Conservation (phyloP, 2,888 invertebrate species). For the Plagodis dolabraria region DNA sequence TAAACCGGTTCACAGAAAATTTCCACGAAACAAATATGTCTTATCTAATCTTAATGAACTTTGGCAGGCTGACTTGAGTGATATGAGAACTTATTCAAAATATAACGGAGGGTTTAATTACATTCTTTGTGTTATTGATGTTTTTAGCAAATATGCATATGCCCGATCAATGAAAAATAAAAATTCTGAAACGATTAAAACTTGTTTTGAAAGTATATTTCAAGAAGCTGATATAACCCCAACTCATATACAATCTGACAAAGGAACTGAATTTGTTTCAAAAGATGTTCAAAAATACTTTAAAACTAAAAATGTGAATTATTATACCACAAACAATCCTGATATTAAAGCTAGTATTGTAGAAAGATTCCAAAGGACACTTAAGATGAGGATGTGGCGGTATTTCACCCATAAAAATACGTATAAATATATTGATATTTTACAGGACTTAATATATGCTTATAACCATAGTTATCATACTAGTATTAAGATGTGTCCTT, state of each 20-base stretch:
- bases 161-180: constrained; percentile 32
- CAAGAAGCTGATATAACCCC: too few relatives aligned
- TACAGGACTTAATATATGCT: constrained; percentile 24
- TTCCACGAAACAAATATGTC: constrained; percentile 37
- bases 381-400: constrained; percentile 43
- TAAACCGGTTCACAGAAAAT: constrained; percentile 34
- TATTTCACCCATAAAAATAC: too few relatives aligned
- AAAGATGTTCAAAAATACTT: too few relatives aligned
- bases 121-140: constrained; percentile 42
- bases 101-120: constrained; percentile 38
- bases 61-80: too few relatives aligned
- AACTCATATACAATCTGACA: too few relatives aligned
- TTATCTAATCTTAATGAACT: constrained; percentile 39
- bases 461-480: constrained; percentile 37
- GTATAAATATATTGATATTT: constrained; percentile 29
- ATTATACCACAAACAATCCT: constrained; percentile 36
- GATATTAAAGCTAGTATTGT: too few relatives aligned
- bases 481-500: too few relatives aligned
- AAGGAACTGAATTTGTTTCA: too few relatives aligned
- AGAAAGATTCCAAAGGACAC: constrained; percentile 42
- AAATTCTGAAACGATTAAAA: constrained; percentile 32
- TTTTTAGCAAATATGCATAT: constrained; percentile 37
- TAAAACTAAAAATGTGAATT: constrained; percentile 33
- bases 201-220: constrained; percentile 39
- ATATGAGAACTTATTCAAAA: constrained; percentile 30